phyloP scores from a whole-genome alignment of 1,140 invertebrate genomes.

The Euglossa dilemma region DNA sequence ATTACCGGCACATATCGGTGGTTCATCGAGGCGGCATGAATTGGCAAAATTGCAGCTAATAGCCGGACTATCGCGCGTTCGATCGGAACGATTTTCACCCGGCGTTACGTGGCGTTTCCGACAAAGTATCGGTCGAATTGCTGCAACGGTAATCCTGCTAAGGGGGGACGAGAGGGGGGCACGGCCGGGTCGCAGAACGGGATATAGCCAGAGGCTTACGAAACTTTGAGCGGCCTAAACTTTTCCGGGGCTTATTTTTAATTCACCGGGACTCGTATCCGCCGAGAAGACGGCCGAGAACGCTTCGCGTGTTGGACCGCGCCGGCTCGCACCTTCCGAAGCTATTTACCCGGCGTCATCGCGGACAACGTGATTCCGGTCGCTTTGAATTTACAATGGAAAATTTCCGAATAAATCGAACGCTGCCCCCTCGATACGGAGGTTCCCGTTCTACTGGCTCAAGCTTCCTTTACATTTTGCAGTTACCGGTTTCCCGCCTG shows the following conservation, averaged over 20 bases:
- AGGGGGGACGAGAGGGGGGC: too few relatives aligned
- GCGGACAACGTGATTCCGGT: neutral
- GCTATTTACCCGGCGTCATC: slow-evolving; percentile 25
- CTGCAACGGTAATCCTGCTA: neutral
- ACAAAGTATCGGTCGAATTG: slow-evolving; percentile 42
- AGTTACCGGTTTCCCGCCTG: too few relatives aligned
- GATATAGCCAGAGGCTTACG: slow-evolving; percentile 16
- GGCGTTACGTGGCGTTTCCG: slow-evolving; percentile 10
- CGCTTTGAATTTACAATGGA: slow-evolving; percentile 37
- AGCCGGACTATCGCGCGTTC: slow-evolving; percentile 17
- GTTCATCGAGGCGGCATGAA: neutral
- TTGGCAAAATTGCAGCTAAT: slow-evolving; percentile 39
- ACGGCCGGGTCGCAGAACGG: neutral
- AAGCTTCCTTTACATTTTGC: neutral
- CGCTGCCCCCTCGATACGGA: neutral
- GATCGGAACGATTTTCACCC: slow-evolving; percentile 1
- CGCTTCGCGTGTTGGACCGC: neutral
- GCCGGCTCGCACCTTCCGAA: neutral
- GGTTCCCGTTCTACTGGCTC: neutral
- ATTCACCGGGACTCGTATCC: slow-evolving; percentile 26
- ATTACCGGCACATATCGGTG: neutral
- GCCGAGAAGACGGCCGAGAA: neutral
- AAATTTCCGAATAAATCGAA: slow-evolving; percentile 38
- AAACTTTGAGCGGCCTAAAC: slow-evolving; percentile 27
- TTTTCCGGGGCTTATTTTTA: slow-evolving; percentile 43